Conservation (phyloP, 2,797 vertebrate genomes). For the Spheniscus humboldti region DNA sequence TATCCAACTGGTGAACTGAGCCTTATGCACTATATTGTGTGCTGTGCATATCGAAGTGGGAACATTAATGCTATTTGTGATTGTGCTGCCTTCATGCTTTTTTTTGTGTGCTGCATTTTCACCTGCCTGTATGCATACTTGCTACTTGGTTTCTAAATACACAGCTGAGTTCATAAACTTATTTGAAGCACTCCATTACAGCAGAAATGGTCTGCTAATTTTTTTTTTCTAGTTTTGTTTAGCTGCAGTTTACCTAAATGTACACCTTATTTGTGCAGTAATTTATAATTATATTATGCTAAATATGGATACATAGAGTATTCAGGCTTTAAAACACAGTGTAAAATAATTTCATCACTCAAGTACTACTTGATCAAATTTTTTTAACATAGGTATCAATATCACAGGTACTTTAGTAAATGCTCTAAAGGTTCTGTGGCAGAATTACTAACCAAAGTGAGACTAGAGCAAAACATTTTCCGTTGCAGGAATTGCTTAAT, state of each 20-base stretch:
- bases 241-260: not conserved
- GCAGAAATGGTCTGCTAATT: not conserved
- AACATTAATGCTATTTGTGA: not conserved
- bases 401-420: not conserved
- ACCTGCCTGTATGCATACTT: not conserved
- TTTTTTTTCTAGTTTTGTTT: not conserved
- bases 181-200: not conserved
- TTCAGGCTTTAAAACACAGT: not conserved
- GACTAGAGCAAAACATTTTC: not conserved
- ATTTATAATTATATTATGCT: not conserved
- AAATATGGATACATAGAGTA: not conserved
- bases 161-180: not conserved
- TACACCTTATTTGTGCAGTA: not conserved
- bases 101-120: not conserved
- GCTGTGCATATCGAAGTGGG: not conserved
- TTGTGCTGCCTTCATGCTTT: not conserved
- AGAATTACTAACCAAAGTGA: not conserved
- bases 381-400: not conserved
- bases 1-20: not conserved
- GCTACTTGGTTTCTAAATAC: not conserved
- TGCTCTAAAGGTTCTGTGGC: not conserved
- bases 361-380: not conserved
- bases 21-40: not conserved
- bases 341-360: not conserved
- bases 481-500: not conserved